A percentile compares a stretch with the other conserved stretches of the same genome.
Evolutionary conservation across 2,888 invertebrate genomes (phyloP).

Genomic region (Phorcus lineatus): DNA sequence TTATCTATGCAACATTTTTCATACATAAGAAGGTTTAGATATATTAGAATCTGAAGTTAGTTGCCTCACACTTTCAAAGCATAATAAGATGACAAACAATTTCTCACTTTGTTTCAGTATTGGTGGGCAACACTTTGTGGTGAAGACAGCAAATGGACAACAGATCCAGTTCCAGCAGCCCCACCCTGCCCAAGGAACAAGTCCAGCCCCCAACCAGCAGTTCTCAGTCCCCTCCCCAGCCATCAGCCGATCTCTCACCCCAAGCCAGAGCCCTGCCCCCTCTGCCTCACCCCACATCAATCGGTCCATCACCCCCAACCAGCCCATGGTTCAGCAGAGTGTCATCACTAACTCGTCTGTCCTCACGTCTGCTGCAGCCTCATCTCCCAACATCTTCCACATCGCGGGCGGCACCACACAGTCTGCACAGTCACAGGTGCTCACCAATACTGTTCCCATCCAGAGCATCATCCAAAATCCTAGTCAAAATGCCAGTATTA

Average conservation of each 20-base stretch:
- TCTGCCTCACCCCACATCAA: constrained; percentile 47
- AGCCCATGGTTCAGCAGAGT: constrained; percentile 33
- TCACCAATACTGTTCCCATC: constrained; percentile 36
- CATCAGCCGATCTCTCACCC: constrained; percentile 38
- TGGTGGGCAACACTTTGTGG: constrained; percentile 8
- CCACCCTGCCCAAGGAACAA: constrained; percentile 40
- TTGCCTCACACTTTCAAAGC: too few species aligned
- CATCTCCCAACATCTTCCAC: constrained; percentile 37
- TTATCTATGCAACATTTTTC: too few species aligned
- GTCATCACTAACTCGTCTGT: constrained; percentile 44
- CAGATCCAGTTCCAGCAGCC: constrained; percentile 50
- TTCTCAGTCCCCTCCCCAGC: constrained; percentile 36
- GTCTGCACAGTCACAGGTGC: constrained; percentile 35
- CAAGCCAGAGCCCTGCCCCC: constrained; percentile 49
- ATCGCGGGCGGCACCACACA: constrained; percentile 3
- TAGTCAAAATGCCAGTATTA: constrained; percentile 34
- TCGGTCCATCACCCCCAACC: constrained; percentile 50
- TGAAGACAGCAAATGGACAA: constrained; percentile 3
- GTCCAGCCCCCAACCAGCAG: constrained; percentile 35
- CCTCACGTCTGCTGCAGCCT: constrained; percentile 30
- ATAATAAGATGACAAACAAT: too few species aligned
- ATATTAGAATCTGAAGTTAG: too few species aligned
- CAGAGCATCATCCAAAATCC: constrained; percentile 30
- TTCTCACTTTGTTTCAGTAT: not conserved
- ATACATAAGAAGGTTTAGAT: too few species aligned